phyloP scores from a whole-genome alignment of 2,113 vertebrate genomes.

The Columbina picui region DNA sequence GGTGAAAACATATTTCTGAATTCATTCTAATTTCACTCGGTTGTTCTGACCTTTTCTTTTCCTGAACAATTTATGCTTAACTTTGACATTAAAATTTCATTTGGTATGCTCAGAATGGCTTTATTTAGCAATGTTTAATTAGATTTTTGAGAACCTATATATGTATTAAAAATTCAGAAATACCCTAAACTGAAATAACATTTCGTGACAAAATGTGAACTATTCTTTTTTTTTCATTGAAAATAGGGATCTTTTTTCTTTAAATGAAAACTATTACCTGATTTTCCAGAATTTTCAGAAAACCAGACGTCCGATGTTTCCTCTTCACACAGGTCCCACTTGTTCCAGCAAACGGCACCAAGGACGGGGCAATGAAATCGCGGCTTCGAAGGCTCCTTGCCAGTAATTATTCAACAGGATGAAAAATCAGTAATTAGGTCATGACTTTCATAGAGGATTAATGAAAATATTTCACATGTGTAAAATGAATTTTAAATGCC shows the following conservation, averaged over 20 bases:
- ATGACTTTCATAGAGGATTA: conserved; percentile 13
- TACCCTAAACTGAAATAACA: neutral
- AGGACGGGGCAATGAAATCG: neutral
- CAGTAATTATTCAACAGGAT: neutral
- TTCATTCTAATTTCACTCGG: neutral
- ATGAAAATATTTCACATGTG: neutral
- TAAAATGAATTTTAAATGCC: conserved; percentile 20
- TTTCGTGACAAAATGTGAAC: neutral
- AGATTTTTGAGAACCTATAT: neutral
- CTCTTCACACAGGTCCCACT: neutral
- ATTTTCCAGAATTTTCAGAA: neutral
- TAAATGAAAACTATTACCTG: neutral
- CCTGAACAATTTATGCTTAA: conserved; percentile 4
- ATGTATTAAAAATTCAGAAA: neutral
- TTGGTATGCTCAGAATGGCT: neutral
- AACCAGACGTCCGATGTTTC: neutral
- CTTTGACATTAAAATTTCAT: conserved; percentile 39
- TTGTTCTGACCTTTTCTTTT: conserved; percentile 6
- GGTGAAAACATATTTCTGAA: neutral
- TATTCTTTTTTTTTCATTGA: neutral
- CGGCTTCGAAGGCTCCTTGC: neutral
- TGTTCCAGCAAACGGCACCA: neutral
- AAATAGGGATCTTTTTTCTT: neutral
- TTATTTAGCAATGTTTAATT: conserved; percentile 37
- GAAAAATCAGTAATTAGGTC: conserved; percentile 7